Percentiles rank a stretch among this genome's conserved stretches.
phyloP scores from a whole-genome alignment of 1,140 invertebrate genomes.

The Drosophila rhopaloa region DNA sequence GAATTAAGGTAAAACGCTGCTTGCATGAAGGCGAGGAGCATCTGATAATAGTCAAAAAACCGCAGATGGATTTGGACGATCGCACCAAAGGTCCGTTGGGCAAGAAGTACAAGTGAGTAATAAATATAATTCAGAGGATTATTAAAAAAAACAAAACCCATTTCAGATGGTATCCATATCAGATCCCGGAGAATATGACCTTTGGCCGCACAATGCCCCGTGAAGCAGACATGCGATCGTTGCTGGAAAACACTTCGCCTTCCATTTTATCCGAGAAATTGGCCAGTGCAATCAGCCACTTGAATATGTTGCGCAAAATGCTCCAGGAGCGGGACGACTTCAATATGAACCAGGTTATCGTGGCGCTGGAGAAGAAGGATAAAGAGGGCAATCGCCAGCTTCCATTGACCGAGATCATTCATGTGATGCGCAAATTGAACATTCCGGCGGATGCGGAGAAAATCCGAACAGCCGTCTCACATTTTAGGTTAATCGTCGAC shows the following conservation, averaged over 20 bases:
- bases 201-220: constrained; percentile 21
- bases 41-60: constrained; percentile 59
- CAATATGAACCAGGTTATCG: constrained; percentile 63
- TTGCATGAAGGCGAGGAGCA: constrained; percentile 57
- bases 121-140: not conserved
- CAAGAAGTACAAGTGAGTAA: constrained; percentile 47
- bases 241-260: constrained; percentile 61
- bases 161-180: constrained; percentile 44
- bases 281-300: constrained; percentile 46
- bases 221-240: constrained; percentile 20
- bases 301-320: constrained; percentile 55
- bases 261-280: constrained; percentile 29
- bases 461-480: constrained; percentile 26
- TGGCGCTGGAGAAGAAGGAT: constrained; percentile 52
- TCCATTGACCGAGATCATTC: constrained; percentile 43
- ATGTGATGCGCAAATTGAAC: constrained; percentile 49
- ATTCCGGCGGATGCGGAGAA: constrained; percentile 45
- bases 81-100: constrained; percentile 59
- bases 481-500: constrained; percentile 56
- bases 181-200: constrained; percentile 41
- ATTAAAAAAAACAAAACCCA: not conserved
- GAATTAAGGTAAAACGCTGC: constrained; percentile 46
- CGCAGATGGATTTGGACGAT: constrained; percentile 63
- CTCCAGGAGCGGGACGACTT: constrained; percentile 45
- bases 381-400: constrained; percentile 39